A percentile compares a stretch with the other conserved stretches of the same genome.
Conservation (phyloP, 1,140 invertebrate genomes). For the Holcopasites calliopsidis region DNA sequence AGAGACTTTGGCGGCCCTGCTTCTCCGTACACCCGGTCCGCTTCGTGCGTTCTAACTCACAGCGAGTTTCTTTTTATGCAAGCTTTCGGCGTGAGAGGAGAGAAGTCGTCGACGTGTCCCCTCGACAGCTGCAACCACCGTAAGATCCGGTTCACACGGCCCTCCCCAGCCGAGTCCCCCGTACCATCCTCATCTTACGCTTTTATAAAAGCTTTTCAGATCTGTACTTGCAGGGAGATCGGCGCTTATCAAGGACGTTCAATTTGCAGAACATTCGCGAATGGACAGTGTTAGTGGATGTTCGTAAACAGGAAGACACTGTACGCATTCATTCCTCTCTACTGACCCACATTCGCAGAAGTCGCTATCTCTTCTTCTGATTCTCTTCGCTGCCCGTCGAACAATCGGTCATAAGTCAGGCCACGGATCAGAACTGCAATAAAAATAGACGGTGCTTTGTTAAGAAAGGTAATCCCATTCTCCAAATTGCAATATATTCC, state of each 20-base stretch:
- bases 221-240: background rate
- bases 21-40: background rate
- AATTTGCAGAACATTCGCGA: slow-evolving; percentile 8
- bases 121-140: slow-evolving; percentile 42
- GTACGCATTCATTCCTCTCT: slow-evolving; percentile 62
- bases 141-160: slow-evolving; percentile 72
- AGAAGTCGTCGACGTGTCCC: slow-evolving; percentile 33
- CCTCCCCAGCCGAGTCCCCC: background rate
- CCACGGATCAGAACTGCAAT: slow-evolving; percentile 6
- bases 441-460: too few species aligned
- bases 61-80: slow-evolving; percentile 22
- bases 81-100: slow-evolving; percentile 9
- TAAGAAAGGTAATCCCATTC: too few species aligned
- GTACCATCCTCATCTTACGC: background rate
- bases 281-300: slow-evolving; percentile 1
- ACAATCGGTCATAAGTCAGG: slow-evolving; percentile 35
- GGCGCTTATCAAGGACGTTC: slow-evolving; percentile 25
- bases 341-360: slow-evolving; percentile 70
- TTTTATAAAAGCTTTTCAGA: slow-evolving; percentile 1
- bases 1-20: too few species aligned
- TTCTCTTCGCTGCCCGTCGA: slow-evolving; percentile 12
- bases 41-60: slow-evolving; percentile 8
- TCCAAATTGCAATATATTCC: too few species aligned
- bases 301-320: slow-evolving; percentile 60
- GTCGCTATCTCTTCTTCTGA: slow-evolving; percentile 42